Percentiles rank a stretch among this genome's conserved stretches.
Evolutionary conservation across 2,113 vertebrate species (phyloP).

Genomic region (Marmota monax): DNA sequence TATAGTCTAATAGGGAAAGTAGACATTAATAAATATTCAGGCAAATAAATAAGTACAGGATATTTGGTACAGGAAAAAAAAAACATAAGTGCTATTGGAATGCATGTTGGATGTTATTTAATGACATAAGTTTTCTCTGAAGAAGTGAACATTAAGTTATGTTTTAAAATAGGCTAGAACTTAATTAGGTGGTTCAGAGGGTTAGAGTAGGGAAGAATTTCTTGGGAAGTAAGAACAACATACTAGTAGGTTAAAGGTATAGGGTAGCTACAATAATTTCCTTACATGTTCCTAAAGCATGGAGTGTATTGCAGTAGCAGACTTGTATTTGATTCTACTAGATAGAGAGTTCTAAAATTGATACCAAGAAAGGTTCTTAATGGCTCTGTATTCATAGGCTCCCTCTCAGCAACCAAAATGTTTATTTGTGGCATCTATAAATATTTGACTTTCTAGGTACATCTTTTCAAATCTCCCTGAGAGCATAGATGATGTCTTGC

Average conservation of each 20-base stretch:
- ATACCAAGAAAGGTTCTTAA: neutral
- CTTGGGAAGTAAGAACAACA: neutral
- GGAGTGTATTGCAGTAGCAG: neutral
- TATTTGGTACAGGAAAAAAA: neutral
- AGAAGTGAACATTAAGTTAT: constrained; percentile 2
- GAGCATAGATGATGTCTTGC: neutral
- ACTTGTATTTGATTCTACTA: neutral
- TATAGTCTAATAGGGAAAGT: neutral
- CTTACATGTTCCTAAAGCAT: neutral
- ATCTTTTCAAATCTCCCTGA: neutral
- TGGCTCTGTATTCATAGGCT: neutral
- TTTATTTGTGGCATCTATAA: neutral
- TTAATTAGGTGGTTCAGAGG: neutral
- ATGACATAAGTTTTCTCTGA: neutral
- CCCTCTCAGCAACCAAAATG: neutral
- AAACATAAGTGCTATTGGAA: neutral
- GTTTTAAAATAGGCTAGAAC: neutral
- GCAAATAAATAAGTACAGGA: neutral
- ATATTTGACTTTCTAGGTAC: neutral
- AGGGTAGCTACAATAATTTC: neutral
- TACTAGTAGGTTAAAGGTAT: neutral
- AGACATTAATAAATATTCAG: constrained; percentile 1
- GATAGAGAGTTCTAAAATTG: neutral
- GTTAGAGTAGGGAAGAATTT: neutral
- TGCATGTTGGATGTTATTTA: neutral